A percentile compares a stretch with the other conserved stretches of the same genome.
Evolutionary conservation across 2,113 vertebrate species (phyloP).

Genomic region (Anarrhichthys ocellatus): DNA sequence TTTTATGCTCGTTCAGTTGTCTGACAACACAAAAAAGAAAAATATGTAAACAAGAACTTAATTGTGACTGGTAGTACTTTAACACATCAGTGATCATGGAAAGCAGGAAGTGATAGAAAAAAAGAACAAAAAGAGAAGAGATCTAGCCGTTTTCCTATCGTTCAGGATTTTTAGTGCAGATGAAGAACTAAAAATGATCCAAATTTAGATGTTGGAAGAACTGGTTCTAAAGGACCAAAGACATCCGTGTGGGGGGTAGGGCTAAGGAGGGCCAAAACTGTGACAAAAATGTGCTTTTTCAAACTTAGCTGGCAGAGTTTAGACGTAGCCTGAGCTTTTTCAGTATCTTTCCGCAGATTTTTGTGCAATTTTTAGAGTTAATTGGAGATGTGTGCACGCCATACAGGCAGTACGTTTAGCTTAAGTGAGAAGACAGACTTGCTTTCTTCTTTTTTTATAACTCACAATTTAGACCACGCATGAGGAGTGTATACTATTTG

Average conservation of each 20-base stretch:
- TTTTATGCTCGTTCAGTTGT: neutral
- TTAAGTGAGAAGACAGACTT: neutral
- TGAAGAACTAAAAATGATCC: neutral
- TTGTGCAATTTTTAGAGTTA: too few relatives aligned
- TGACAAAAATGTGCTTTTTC: conserved; percentile 5
- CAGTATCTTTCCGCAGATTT: neutral
- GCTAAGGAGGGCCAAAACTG: neutral
- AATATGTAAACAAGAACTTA: neutral
- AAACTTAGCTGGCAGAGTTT: neutral
- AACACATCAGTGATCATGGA: conserved; percentile 7
- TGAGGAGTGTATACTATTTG: neutral
- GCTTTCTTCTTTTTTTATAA: neutral
- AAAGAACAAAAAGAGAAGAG: neutral
- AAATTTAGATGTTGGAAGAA: neutral
- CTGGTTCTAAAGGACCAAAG: conserved; percentile 10
- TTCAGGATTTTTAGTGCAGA: neutral
- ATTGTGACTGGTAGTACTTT: neutral
- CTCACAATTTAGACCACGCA: neutral
- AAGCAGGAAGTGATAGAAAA: neutral
- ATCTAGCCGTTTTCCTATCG: neutral
- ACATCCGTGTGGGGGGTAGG: neutral
- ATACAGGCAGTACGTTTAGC: neutral
- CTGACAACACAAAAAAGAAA: neutral
- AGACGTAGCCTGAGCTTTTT: neutral
- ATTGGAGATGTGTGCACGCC: neutral